phyloP scores from a whole-genome alignment of 1,140 invertebrate genomes.

The Calephelis virginiensis region DNA sequence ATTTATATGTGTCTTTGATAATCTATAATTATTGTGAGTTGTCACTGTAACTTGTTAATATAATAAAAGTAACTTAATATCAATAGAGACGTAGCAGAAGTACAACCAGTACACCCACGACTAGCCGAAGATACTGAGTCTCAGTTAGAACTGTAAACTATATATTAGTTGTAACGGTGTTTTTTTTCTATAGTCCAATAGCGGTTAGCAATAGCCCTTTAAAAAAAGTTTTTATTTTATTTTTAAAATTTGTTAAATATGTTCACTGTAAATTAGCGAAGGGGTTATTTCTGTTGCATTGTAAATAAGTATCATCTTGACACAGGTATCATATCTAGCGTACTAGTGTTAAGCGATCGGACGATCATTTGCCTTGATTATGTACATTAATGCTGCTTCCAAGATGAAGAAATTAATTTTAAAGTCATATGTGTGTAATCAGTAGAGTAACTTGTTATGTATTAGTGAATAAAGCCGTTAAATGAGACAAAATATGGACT shows the following conservation, averaged over 20 bases:
- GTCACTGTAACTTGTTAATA: no score
- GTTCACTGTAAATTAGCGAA: constrained; percentile 21
- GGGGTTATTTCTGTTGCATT: neutral
- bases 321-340: constrained; percentile 15
- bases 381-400: constrained; percentile 31
- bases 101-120: no score
- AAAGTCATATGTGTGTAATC: constrained; percentile 17
- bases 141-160: no score
- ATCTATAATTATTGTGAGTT: no score
- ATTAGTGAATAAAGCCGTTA: constrained; percentile 4
- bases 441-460: constrained; percentile 10
- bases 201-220: no score
- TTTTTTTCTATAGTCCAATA: no score
- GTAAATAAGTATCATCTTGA: constrained; percentile 13
- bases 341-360: constrained; percentile 34
- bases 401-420: constrained; percentile 60
- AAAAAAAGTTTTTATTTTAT: no score
- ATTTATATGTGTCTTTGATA: no score
- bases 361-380: constrained; percentile 44
- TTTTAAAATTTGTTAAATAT: neutral
- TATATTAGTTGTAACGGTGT: no score
- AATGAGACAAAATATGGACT: constrained; percentile 7
- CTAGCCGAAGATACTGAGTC: no score
- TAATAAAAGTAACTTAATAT: no score
- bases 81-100: no score